Evolutionary conservation across 1,140 invertebrate genomes (phyloP), one percentile per base, ranked within the genome.

Genomic region (Berghia stephanieae): DNA sequence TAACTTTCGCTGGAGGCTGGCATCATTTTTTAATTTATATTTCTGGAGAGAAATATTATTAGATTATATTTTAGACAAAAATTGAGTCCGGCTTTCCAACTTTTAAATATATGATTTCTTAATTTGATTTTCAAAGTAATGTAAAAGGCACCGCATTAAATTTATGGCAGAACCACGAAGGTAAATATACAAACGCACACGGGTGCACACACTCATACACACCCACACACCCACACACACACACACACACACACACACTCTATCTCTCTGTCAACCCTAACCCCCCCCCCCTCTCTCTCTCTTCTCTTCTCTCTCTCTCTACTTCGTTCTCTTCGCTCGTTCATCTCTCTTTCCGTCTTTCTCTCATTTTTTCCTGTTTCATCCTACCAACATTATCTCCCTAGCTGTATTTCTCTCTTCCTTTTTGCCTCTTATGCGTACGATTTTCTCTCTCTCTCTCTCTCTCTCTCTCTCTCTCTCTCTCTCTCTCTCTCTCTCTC

Each of bases 351-450:
- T 8, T 67, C 63, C 42, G 24, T 67, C 63, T 67, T 38, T 67
- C 63, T 67, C 63, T 67, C 63, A 38, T 38, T 67, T 38, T 34
- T 31, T 34, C 63, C 42, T 38, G 36, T 38, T 60, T 31, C 34
- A n/a, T 67, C 63, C 42, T 38, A 38, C 63, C n/a, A n/a, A 16
- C 63, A 38, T 38, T 67, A 31, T 67, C 63, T 67, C 63, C 42
- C 63, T 67, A 31, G 36, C 63, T 67, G 34, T 67, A 31, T 67
- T 38, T 67, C 63, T 67, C 63, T 67, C 63, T 67, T 38, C 42
- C 63, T 67, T 38, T 67, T 21, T 31, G 10, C 42, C 4, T 67
- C 4, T 31, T 34, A 34, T 67, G 31, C 63, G 6, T 4, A 8
- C 63, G 6, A 24, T 24, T 31, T 31, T 16, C 4, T n/a, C n/a